A percentile compares a stretch with the other conserved stretches of the same genome.
phyloP scores from a whole-genome alignment of 2,113 vertebrate species.

The Ciconia boyciana region DNA sequence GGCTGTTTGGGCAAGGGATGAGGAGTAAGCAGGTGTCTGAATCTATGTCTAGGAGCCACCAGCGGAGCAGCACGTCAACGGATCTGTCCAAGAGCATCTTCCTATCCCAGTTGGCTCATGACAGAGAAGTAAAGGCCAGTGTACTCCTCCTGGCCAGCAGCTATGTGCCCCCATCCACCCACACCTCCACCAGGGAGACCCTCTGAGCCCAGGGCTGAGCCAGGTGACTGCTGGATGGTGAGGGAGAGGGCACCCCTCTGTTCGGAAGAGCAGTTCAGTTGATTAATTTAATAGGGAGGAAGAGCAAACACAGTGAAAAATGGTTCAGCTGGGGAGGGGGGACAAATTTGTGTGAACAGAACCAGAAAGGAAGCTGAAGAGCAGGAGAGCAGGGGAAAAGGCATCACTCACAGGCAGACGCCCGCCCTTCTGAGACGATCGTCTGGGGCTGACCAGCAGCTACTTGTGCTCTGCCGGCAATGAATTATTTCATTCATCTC shows the following conservation, averaged over 20 bases:
- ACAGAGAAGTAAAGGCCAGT: not conserved
- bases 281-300: not conserved
- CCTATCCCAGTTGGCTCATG: not conserved
- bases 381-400: not conserved
- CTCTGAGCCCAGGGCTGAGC: not conserved
- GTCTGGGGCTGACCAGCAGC: not conserved
- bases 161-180: too few species aligned
- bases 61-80: rapidly evolving
- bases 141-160: not conserved
- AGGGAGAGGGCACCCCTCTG: not conserved
- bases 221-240: not conserved
- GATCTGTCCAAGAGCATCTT: not conserved
- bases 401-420: not conserved
- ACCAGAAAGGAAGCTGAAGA: not conserved
- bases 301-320: not conserved
- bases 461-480: not conserved
- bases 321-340: not conserved
- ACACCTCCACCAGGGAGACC: rapidly evolving
- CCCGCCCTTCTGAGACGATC: not conserved
- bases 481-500: not conserved
- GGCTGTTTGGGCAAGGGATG: not conserved
- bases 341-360: not conserved
- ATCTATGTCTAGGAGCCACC: not conserved
- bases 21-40: not conserved
- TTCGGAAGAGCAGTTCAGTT: not conserved